Conservation (phyloP, 2,113 vertebrate species). For the Limanda limanda region DNA sequence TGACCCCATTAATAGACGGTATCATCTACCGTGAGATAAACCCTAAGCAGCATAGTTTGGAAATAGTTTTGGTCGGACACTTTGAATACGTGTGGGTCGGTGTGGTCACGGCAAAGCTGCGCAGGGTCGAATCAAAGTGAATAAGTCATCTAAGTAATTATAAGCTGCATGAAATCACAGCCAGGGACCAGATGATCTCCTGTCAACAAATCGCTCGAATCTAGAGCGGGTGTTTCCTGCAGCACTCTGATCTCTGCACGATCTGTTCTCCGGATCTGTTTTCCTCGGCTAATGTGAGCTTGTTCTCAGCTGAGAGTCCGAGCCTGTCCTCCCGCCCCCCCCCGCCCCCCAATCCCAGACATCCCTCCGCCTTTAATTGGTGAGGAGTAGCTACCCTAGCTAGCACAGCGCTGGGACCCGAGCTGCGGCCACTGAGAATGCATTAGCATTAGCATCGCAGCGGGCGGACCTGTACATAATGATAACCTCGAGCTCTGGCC, state of each 20-base stretch:
- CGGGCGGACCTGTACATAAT: slow-evolving; percentile 74
- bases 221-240: slow-evolving; percentile 36
- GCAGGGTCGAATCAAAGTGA: background rate
- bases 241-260: slow-evolving; percentile 53
- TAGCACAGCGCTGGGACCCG: slow-evolving; percentile 63
- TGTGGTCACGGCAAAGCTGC: background rate
- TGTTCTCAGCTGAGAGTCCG: slow-evolving; percentile 54
- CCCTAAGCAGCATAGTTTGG: background rate
- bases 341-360: slow-evolving; percentile 58
- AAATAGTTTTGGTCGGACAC: background rate
- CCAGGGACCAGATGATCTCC: slow-evolving; percentile 29
- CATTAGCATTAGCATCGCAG: slow-evolving; percentile 78
- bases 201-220: slow-evolving; percentile 50
- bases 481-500: slow-evolving; percentile 78
- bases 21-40: background rate
- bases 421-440: slow-evolving; percentile 72
- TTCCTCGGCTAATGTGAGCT: slow-evolving; percentile 63
- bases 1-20: too few relatives aligned
- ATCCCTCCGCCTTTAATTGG: slow-evolving; percentile 76
- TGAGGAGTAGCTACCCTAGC: slow-evolving; percentile 67
- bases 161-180: slow-evolving; percentile 2
- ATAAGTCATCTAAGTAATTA: slow-evolving; percentile 11
- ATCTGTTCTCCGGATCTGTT: slow-evolving; percentile 61
- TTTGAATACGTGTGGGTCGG: background rate
- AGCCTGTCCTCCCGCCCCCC: slow-evolving; percentile 65